Conservation (phyloP, 1,140 invertebrate genomes). For the Nomia melanderi region DNA sequence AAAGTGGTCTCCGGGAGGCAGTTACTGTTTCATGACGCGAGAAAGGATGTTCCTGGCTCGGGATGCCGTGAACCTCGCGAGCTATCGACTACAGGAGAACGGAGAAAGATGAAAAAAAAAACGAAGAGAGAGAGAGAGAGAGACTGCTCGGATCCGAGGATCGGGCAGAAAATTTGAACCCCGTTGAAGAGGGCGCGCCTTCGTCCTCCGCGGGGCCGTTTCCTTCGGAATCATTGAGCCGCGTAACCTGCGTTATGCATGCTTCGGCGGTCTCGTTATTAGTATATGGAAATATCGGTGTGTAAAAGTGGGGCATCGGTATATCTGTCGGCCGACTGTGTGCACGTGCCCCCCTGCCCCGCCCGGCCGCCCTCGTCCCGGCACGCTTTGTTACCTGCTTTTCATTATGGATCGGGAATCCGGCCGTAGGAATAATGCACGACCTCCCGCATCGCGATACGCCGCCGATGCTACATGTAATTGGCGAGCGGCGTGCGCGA, state of each 20-base stretch:
- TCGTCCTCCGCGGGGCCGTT: too few relatives aligned
- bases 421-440: constrained; percentile 12
- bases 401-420: constrained; percentile 37
- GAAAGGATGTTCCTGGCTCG: not conserved
- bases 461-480: not conserved
- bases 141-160: not conserved
- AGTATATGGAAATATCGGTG: constrained; percentile 37
- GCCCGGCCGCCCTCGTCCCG: too few relatives aligned
- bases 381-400: constrained; percentile 44
- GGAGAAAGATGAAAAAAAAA: too few relatives aligned
- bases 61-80: not conserved
- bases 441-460: constrained; percentile 4
- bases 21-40: constrained; percentile 1
- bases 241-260: constrained; percentile 22
- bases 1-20: not conserved
- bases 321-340: not conserved
- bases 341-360: not conserved
- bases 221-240: constrained; percentile 12
- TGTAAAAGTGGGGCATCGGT: constrained; percentile 39
- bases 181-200: not conserved
- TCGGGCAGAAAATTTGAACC: constrained; percentile 4
- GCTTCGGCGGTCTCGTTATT: constrained; percentile 26
- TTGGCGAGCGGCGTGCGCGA: constrained; percentile 24
- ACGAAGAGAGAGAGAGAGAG: not conserved
- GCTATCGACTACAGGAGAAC: not conserved